phyloP scores from a whole-genome alignment of 2,113 vertebrate genomes.

The Pipa parva region DNA sequence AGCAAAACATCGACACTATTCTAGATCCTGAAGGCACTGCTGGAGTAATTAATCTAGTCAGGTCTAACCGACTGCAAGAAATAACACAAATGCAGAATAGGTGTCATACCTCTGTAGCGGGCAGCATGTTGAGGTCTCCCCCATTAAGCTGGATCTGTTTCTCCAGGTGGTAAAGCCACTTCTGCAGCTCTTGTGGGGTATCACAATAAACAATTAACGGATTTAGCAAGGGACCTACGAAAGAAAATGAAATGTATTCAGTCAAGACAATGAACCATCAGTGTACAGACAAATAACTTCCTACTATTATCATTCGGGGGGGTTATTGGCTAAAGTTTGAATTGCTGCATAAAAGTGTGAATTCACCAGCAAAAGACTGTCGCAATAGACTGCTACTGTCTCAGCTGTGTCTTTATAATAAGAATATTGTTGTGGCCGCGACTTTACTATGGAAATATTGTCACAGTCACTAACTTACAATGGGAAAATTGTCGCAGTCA shows the following conservation, averaged over 20 bases:
- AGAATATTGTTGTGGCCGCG: no score
- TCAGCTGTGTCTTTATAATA: no score
- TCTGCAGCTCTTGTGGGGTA: slow-evolving; percentile 71
- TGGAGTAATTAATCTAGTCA: neutral
- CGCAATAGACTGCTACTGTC: no score
- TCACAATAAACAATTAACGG: slow-evolving; percentile 84
- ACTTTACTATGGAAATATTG: no score
- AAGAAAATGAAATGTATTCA: neutral
- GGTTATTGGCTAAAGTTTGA: no score
- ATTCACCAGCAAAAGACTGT: no score
- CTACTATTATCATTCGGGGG: no score
- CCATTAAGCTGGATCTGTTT: slow-evolving; percentile 79
- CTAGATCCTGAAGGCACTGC: neutral
- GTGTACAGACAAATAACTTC: no score
- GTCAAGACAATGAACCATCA: no score
- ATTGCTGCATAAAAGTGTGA: no score
- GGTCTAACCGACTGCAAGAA: neutral
- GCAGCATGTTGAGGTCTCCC: slow-evolving; percentile 53
- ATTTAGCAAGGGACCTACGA: slow-evolving; percentile 79
- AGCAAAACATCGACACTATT: neutral
- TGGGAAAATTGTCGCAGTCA: no score
- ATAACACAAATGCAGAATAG: neutral
- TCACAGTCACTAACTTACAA: no score
- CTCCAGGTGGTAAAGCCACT: slow-evolving; percentile 85
- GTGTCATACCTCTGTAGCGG: slow-evolving; percentile 54